Evolutionary conservation across 92 coral and sea anemone species (phyloP).

Genomic region (Epizoanthus ramosus): DNA sequence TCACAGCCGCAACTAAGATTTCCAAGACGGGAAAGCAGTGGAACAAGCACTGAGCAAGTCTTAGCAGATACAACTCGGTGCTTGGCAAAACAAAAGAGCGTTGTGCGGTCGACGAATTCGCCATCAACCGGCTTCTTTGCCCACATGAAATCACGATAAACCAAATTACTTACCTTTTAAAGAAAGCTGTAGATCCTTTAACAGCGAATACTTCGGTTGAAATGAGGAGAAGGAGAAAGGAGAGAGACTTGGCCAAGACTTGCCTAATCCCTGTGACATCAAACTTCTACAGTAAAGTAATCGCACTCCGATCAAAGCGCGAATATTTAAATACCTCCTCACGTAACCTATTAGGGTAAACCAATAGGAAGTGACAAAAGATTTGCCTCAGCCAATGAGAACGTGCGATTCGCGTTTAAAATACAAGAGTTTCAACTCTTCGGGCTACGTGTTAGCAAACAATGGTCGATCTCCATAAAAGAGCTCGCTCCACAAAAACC

Average conservation of each 20-base stretch:
- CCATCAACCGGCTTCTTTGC: conserved; percentile 3
- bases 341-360: conserved; percentile 86
- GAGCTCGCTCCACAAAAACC: conserved; percentile 39
- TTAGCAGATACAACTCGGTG: background rate
- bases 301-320: conserved; percentile 95
- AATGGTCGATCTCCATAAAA: conserved; percentile 33
- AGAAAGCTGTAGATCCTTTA: conserved; percentile 30
- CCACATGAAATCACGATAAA: background rate
- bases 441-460: conserved; percentile 22
- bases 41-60: conserved; percentile 5
- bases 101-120: background rate
- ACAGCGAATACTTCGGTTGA: conserved; percentile 31
- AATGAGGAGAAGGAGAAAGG: conserved; percentile 3
- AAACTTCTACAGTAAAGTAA: conserved; percentile 58
- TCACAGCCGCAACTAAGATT: background rate
- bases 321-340: conserved; percentile 98
- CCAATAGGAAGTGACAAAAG: conserved; percentile 66
- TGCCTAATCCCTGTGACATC: conserved; percentile 40
- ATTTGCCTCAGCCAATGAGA: conserved; percentile 61
- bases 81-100: conserved; percentile 41
- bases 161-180: conserved; percentile 14
- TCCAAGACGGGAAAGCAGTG: background rate
- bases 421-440: conserved; percentile 67
- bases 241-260: conserved; percentile 2
- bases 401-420: conserved; percentile 70